Evolutionary conservation across 2,113 vertebrate species (phyloP), one percentile per base, ranked within the genome.

Genomic region (Labrus mixtus): DNA sequence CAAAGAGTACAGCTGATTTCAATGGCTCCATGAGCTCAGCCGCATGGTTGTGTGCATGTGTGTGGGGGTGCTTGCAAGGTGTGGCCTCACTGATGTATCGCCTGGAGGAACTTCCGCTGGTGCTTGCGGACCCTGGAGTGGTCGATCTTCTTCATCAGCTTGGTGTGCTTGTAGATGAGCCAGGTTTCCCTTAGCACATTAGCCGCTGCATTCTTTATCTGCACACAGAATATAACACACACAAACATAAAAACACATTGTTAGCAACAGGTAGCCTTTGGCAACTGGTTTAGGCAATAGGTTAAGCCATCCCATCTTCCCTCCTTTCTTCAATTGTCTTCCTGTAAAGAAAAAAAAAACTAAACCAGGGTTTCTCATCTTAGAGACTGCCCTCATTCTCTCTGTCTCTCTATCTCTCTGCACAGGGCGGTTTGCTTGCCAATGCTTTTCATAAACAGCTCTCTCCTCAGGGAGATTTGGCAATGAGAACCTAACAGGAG

Each of bases 121-220:
- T 99, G 98, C 68, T 98, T 99, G 90, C 98, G 94, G 82, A 99
- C 97, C 81, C 97, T 96, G 76, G 97, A 97, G 0, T 99, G 98
- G 93, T 99, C 97, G 0, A 98, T 98, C 94, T 97, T 99, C 94
- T 98, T 99, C 71, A 95, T 93, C 90, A 99, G 92, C 88, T 98
- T 99, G 55, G 98, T 99, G 95, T 98, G 97, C 90, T 99, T 99
- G 79, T 99, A 99, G 94, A 99, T 99, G 9, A 99, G 95, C 98
- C 98, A 99, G 0, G 98, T 99, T 84, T 99, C 97, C 78, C 98
- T 93, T 10, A 99, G 94, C 83, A 99, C 98, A 0, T 99, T 99
- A 68, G 98, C 98, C 0, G 98, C 98, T 0, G 98, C 97, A 0
- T 99, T 99, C 93, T 99, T 99, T 93, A 99, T 98, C 97, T 99